Conservation (phyloP, 92 coral and sea anemone genomes). For the Actinostola sp. region DNA sequence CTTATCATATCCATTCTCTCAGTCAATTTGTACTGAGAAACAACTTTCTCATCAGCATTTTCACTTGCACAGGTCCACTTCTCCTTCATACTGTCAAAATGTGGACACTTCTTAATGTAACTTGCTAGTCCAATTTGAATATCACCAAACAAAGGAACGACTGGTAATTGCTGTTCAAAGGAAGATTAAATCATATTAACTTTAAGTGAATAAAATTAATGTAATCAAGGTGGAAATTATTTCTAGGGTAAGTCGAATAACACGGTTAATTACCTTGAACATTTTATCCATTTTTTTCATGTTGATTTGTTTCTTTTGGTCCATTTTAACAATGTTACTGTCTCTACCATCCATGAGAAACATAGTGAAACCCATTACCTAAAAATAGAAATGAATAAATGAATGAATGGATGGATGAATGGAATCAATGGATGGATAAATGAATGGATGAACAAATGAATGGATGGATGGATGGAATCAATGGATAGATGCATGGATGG, state of each 20-base stretch:
- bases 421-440: no score
- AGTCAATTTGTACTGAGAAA: slow-evolving; percentile 87
- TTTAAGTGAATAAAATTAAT: not conserved
- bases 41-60: slow-evolving; percentile 88
- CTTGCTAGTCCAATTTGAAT: slow-evolving; percentile 94
- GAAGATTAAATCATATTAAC: no score
- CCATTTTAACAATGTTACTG: slow-evolving; percentile 75
- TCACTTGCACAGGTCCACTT: slow-evolving; percentile 92
- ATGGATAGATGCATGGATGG: no score
- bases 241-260: no score
- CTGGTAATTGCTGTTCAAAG: slow-evolving; percentile 84
- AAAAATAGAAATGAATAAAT: slow-evolving; percentile 9
- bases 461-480: no score
- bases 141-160: slow-evolving; percentile 97
- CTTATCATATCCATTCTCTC: slow-evolving; percentile 89
- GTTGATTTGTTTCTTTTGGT: slow-evolving; percentile 90
- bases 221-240: not conserved
- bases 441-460: no score
- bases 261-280: slow-evolving; percentile 72
- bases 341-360: slow-evolving; percentile 96
- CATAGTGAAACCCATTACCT: slow-evolving; percentile 93
- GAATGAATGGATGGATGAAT: no score
- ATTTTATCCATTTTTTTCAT: slow-evolving; percentile 91
- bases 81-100: slow-evolving; percentile 86
- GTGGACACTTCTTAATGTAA: slow-evolving; percentile 94